Percentiles rank a stretch among this genome's conserved stretches.
Evolutionary conservation across 2,113 vertebrate genomes (phyloP).

Genomic region (Zosterops japonicus): DNA sequence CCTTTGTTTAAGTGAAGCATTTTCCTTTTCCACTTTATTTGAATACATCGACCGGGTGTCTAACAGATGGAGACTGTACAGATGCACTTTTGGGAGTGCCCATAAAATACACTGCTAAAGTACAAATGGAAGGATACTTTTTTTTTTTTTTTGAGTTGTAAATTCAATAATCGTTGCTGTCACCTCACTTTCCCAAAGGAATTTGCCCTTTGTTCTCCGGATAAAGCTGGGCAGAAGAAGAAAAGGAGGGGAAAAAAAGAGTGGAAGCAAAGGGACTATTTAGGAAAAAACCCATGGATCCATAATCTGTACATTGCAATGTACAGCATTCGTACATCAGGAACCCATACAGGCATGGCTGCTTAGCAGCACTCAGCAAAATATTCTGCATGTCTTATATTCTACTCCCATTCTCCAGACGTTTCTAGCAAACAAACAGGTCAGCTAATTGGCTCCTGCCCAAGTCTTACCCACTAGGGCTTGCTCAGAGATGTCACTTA

Average conservation of each 20-base stretch:
- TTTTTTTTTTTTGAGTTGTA: constrained; percentile 22
- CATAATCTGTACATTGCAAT: neutral
- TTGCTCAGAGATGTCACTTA: constrained; percentile 48
- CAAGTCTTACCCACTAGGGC: constrained; percentile 40
- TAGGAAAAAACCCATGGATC: neutral
- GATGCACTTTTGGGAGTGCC: constrained; percentile 55
- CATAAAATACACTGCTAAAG: constrained; percentile 51
- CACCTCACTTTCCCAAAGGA: constrained; percentile 44
- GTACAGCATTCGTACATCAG: neutral
- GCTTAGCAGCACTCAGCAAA: neutral
- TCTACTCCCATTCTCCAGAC: constrained; percentile 6
- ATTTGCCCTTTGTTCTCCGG: constrained; percentile 61
- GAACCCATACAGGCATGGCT: neutral
- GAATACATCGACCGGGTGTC: constrained; percentile 29
- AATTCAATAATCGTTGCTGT: constrained; percentile 50
- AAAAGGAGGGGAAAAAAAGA: neutral
- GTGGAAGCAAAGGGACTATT: neutral
- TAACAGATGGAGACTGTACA: constrained; percentile 66
- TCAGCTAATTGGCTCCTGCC: constrained; percentile 18
- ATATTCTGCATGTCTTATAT: neutral
- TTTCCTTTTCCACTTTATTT: constrained; percentile 72
- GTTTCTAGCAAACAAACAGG: constrained; percentile 40
- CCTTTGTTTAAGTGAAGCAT: constrained; percentile 73
- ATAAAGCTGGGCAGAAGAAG: constrained; percentile 53
- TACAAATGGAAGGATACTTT: constrained; percentile 13